Evolutionary conservation across 2,113 vertebrate species (phyloP).

Genomic region (Leptodactylus fuscus): DNA sequence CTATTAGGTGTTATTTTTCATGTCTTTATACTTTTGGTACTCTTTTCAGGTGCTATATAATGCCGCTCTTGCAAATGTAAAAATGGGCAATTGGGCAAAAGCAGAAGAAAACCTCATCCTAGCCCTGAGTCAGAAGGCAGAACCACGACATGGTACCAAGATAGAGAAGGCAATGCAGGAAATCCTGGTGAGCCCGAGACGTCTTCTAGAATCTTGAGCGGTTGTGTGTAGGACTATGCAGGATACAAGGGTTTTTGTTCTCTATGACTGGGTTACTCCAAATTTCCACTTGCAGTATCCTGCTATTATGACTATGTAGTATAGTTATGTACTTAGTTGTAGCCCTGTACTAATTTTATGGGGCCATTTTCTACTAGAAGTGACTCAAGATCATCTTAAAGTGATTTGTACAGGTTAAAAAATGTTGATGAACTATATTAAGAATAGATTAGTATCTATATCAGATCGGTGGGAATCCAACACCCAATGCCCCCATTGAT

Average conservation of each 20-base stretch:
- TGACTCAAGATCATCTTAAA: no score
- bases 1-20: not conserved
- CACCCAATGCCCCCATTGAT: no score
- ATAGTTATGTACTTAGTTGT: no score
- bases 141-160: constrained; percentile 73
- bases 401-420: no score
- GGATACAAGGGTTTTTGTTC: not conserved
- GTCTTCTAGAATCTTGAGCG: not conserved
- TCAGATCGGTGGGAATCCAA: no score
- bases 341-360: no score
- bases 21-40: not conserved
- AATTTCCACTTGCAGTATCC: not conserved
- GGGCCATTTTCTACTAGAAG: no score
- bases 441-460: no score
- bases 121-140: constrained; percentile 80
- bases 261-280: no score
- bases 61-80: constrained; percentile 80
- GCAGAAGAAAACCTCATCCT: constrained; percentile 82
- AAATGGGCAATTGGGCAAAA: constrained; percentile 83
- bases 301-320: no score
- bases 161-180: constrained; percentile 88
- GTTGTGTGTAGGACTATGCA: not conserved
- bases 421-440: no score
- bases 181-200: constrained; percentile 77
- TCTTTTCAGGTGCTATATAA: constrained; percentile 86